A percentile compares a stretch with the other conserved stretches of the same genome.
Evolutionary conservation across 2,797 vertebrate species (phyloP).

Genomic region (Pteropus rufus): DNA sequence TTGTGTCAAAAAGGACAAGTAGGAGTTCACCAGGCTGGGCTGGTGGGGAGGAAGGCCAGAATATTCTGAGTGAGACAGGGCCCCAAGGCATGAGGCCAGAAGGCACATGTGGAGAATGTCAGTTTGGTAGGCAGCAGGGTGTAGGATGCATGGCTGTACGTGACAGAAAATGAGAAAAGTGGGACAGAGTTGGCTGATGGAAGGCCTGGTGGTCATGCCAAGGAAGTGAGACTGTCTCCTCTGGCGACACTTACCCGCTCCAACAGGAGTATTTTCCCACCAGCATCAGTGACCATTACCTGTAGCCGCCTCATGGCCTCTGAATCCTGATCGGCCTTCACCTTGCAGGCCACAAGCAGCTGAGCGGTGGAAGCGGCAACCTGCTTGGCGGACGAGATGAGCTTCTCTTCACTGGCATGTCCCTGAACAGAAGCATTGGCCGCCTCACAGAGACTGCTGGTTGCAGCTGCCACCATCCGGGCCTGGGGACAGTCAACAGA

Average conservation of each 20-base stretch:
- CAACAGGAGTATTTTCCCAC: constrained; percentile 72
- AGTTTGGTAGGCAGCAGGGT: not conserved
- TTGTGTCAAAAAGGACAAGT: not conserved
- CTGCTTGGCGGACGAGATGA: constrained; percentile 98
- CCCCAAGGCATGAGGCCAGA: not conserved
- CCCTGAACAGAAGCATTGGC: constrained; percentile 99
- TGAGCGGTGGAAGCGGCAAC: constrained; percentile 98
- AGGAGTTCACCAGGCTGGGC: not conserved
- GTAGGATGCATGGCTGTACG: not conserved
- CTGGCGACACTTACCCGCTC: constrained; percentile 71
- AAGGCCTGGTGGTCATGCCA: constrained; percentile 63
- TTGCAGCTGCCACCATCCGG: constrained; percentile 97
- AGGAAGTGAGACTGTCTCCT: constrained; percentile 49
- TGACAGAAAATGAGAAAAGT: constrained; percentile 35
- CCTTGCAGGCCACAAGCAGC: constrained; percentile 97
- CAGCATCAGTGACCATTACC: constrained; percentile 84
- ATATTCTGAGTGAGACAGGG: not conserved
- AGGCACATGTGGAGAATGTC: not conserved
- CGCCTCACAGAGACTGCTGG: constrained; percentile 97
- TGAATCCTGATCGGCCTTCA: constrained; percentile 97
- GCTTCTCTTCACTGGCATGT: constrained; percentile 98
- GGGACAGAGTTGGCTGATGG: constrained; percentile 56
- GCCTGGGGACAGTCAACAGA: constrained; percentile 84
- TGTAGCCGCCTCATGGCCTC: constrained; percentile 98
- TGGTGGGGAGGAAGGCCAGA: not conserved